Percentiles rank a stretch among this genome's conserved stretches.
Conservation (phyloP, 2,888 invertebrate genomes). For the Chrysolina oricalcia region DNA sequence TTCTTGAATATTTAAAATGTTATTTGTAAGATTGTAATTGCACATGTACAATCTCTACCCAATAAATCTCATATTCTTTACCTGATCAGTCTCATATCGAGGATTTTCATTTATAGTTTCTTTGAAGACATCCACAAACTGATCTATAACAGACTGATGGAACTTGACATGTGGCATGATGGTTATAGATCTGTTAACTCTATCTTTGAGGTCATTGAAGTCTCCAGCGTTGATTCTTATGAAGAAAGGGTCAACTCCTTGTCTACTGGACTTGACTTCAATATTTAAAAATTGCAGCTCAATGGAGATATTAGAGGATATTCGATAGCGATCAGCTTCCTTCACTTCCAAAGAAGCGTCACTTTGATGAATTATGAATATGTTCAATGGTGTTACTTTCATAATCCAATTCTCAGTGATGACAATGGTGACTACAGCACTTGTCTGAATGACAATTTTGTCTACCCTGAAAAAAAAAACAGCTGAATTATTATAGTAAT, state of each 20-base stretch:
- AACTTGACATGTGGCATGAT: conserved; percentile 82
- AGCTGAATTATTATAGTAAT: not conserved
- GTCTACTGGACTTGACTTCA: conserved; percentile 79
- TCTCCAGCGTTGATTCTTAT: conserved; percentile 86
- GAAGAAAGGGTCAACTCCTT: conserved; percentile 76
- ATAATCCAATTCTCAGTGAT: conserved; percentile 92
- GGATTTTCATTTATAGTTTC: conserved; percentile 83
- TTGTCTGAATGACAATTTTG: conserved; percentile 81
- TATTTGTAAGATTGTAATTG: too few relatives aligned
- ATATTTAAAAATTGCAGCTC: conserved; percentile 90
- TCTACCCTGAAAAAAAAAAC: conserved; percentile 77
- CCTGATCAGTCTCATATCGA: conserved; percentile 69
- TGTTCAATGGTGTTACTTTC: conserved; percentile 83
- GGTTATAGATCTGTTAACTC: conserved; percentile 79
- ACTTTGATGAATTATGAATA: conserved; percentile 85
- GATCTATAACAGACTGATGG: conserved; percentile 85
- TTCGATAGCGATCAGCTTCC: conserved; percentile 81
- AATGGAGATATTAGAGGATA: conserved; percentile 80
- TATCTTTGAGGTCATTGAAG: conserved; percentile 84
- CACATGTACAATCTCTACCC: too few relatives aligned
- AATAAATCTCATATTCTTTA: conserved; percentile 37
- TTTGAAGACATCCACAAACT: conserved; percentile 89
- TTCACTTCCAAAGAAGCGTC: conserved; percentile 85
- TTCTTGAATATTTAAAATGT: too few relatives aligned
- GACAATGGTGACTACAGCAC: conserved; percentile 80